Evolutionary conservation across 2,113 vertebrate species (phyloP), one percentile per base, ranked within the genome.

Genomic region (Ceyx melanurus): DNA sequence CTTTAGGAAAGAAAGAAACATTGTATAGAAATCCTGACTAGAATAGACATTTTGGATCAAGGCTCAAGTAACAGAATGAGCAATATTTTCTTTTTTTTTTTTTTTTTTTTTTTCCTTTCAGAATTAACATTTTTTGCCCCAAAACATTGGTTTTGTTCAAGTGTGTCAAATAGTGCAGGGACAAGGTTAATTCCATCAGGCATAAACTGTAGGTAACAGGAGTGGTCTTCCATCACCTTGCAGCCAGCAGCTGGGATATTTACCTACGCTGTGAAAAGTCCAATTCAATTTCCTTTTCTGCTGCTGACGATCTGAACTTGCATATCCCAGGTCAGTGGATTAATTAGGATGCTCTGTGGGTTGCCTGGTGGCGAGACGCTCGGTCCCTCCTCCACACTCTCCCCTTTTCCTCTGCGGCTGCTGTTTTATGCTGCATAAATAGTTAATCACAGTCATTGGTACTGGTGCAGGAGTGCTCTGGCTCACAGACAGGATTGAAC

Each of bases 371-470:
- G 35, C 3, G 13, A 58, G 77, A 35, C 2, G 0, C 6, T 66
- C 0, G 0, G n/a, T 74, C 31, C 31, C 48, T 87, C 21, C 50
- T 87, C n/a, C 11, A 7, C 10, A 11, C 4, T 78, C 72, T 54
- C 40, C 60, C 33, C 72, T 2, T 88, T 76, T 83, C 42, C 1
- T 0, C 28, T 0, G 1, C 0, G 1, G 50, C 26, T 29, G 45
- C 25, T 91, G 56, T 15, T 91, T 91, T 43, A 21, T 66, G 29
- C 42, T 73, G 62, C 20, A 54, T 58, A 51, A 87, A 73, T 37
- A 62, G 31, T 53, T 70, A 86, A 70, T 67, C 2, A 4, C 0
- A 0, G 51, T 31, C 0, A 0, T 43, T 40, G 62, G 66, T 35
- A 37, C 5, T 8, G n/a, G 43, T 1, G 12, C 31, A 35, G 68